phyloP scores from a whole-genome alignment of 2,797 vertebrate species.

The Rachycentron canadum region DNA sequence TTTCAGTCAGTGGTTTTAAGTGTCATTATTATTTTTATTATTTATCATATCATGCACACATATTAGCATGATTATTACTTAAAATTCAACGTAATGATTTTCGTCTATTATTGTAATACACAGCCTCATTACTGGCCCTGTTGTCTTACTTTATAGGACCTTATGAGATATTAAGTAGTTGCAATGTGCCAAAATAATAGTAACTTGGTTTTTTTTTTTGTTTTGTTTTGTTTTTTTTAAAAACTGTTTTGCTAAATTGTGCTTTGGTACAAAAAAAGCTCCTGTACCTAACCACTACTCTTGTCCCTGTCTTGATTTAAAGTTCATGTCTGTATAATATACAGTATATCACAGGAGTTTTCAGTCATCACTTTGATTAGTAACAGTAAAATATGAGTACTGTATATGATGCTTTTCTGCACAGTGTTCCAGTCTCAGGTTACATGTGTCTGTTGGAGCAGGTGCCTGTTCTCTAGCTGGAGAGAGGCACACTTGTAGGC shows the following conservation, averaged over 20 bases:
- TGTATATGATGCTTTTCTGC: constrained; percentile 19
- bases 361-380: constrained; percentile 36
- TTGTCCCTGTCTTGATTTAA: constrained; percentile 9
- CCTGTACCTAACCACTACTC: not conserved
- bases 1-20: constrained; percentile 66
- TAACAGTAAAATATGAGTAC: constrained; percentile 25
- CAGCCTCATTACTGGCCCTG: constrained; percentile 6
- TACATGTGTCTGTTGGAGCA: constrained; percentile 53
- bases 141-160: constrained; percentile 8
- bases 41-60: constrained; percentile 40
- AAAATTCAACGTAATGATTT: constrained; percentile 35
- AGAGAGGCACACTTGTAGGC: constrained; percentile 47
- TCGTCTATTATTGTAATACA: constrained; percentile 20
- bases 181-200: constrained; percentile 43
- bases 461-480: constrained; percentile 51
- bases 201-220: too few relatives aligned
- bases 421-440: constrained; percentile 54
- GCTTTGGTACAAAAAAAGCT: constrained; percentile 24
- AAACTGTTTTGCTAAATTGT: constrained; percentile 11
- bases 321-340: constrained; percentile 9
- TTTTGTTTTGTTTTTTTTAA: too few relatives aligned
- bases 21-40: not conserved
- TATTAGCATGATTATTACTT: constrained; percentile 9
- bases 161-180: constrained; percentile 9
- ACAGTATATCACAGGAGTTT: constrained; percentile 50